These are phyloP conservation scores for Hozukius guyotensis DNA, from an alignment of 2,797 vertebrate genomes.

Conservation along the genomic window DNA sequence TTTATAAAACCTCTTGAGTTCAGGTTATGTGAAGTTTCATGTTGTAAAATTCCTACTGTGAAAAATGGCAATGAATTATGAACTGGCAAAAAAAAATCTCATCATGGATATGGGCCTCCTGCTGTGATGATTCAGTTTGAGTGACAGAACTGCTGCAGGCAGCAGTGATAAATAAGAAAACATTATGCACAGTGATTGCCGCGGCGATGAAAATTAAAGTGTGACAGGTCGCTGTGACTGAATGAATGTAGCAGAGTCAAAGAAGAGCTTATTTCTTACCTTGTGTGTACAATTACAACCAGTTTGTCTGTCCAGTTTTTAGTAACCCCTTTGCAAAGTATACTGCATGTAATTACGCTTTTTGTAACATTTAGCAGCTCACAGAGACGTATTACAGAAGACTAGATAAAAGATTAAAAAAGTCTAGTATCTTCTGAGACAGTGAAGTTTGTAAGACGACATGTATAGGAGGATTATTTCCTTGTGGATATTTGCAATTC, in stretches of 20 bases:
- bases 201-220: not conserved
- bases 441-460: not conserved
- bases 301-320: not conserved
- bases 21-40: not conserved
- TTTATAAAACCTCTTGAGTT: not conserved
- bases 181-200: not conserved
- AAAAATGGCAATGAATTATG: not conserved
- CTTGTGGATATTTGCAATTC: not conserved
- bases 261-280: not conserved
- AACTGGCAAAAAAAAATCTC: not conserved
- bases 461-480: not conserved
- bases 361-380: not conserved
- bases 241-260: conserved; percentile 8
- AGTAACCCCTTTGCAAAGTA: not conserved
- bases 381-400: not conserved
- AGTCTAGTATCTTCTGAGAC: not conserved
- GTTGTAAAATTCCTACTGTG: not conserved
- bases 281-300: not conserved
- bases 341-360: not conserved
- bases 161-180: conserved; percentile 13
- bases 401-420: not conserved
- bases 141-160: conserved; percentile 14
- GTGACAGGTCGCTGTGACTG: not conserved
- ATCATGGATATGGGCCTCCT: not conserved
- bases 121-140: not conserved